These are phyloP conservation scores for Emydoidea blandingii DNA, from an alignment of 2,797 vertebrate species.

Conservation along the genomic window DNA sequence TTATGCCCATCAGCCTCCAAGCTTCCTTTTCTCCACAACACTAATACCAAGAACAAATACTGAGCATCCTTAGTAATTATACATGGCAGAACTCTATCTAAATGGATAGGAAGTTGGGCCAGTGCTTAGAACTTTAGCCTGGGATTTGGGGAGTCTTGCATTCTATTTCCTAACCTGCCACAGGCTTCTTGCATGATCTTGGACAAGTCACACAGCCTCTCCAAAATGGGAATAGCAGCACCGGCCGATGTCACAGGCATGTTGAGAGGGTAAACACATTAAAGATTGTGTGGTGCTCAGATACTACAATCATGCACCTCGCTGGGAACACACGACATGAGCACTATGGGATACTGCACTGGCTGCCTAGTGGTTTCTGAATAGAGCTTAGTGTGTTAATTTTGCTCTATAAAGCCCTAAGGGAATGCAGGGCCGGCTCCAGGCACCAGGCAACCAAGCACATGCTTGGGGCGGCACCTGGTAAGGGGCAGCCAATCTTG, in stretches of 20 bases:
- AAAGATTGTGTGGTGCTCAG: not conserved
- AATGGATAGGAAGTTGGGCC: conserved; percentile 28
- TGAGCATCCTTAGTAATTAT: not conserved
- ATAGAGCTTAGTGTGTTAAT: not conserved
- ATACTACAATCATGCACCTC: not conserved
- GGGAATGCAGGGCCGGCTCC: not conserved
- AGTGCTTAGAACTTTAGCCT: not conserved
- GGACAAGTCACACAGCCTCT: conserved; percentile 18
- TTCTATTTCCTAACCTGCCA: conserved; percentile 19
- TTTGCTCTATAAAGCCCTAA: not conserved
- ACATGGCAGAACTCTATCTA: not conserved
- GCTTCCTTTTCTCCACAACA: not conserved
- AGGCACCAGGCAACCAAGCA: too few species aligned
- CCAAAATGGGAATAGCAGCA: conserved; percentile 8
- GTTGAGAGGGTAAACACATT: not conserved
- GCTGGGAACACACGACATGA: not conserved
- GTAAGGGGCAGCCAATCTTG: too few species aligned
- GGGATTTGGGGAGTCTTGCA: conserved; percentile 1
- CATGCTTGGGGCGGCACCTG: too few species aligned
- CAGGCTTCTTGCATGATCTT: not conserved
- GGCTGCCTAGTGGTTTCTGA: not conserved
- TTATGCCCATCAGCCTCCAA: not conserved
- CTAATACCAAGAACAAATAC: conserved; percentile 33
- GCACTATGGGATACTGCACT: not conserved
- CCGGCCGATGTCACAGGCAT: not conserved